Conservation (phyloP, 2,113 vertebrate species). For the Scomber colias region DNA sequence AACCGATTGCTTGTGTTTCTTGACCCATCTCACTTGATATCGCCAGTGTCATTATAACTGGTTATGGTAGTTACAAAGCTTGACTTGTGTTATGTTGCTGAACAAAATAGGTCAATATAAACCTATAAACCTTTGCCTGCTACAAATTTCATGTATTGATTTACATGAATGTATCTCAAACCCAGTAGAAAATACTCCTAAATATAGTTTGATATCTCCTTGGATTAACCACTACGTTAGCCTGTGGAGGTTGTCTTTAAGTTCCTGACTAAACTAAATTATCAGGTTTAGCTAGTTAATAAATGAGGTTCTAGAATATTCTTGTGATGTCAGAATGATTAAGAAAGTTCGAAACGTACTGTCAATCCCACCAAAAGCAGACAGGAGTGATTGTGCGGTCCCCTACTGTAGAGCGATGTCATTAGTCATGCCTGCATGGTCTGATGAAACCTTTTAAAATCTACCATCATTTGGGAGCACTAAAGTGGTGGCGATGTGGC, state of each 20-base stretch:
- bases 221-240: background rate
- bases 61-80: too few species aligned
- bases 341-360: background rate
- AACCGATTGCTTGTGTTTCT: too few species aligned
- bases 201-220: too few species aligned
- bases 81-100: too few species aligned
- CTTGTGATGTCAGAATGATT: background rate
- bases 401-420: background rate
- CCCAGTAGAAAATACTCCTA: background rate
- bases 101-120: too few species aligned
- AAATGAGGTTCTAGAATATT: background rate
- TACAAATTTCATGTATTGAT: background rate
- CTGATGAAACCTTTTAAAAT: constrained; percentile 37
- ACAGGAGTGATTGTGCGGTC: background rate
- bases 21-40: too few species aligned
- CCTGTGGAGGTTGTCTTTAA: too few species aligned
- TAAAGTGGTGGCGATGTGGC: constrained; percentile 27
- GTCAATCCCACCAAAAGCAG: background rate
- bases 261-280: background rate
- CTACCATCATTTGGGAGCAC: constrained; percentile 34
- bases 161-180: background rate
- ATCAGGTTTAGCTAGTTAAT: background rate
- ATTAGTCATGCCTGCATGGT: constrained; percentile 22
- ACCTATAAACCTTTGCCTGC: too few species aligned
- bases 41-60: too few species aligned